A percentile compares a stretch with the other conserved stretches of the same genome.
phyloP scores from a whole-genome alignment of 2,888 invertebrate species.

The Drosophila leonis region DNA sequence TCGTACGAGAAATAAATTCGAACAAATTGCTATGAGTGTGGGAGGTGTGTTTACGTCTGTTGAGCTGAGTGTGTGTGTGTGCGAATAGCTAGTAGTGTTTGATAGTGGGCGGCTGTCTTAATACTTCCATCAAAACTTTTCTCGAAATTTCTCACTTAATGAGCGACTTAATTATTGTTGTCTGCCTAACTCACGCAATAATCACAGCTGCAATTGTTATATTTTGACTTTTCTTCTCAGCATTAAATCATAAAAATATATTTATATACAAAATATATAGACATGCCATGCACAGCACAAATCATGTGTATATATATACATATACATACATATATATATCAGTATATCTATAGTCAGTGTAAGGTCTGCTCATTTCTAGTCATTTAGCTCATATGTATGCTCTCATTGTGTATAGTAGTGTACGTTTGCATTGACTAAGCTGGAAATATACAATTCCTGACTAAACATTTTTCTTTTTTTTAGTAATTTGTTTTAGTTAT shows the following conservation, averaged over 20 bases:
- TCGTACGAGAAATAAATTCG: conserved; percentile 64
- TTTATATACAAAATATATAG: conserved; percentile 8
- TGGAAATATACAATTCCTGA: conserved; percentile 25
- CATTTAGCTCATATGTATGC: conserved; percentile 29
- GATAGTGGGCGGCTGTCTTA: conserved; percentile 27
- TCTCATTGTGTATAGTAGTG: conserved; percentile 27
- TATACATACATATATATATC: neutral
- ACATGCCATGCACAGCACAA: conserved; percentile 21
- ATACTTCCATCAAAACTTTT: conserved; percentile 27
- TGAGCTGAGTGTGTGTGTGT: conserved; percentile 31
- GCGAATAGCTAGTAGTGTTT: conserved; percentile 33
- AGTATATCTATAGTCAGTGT: conserved; percentile 32
- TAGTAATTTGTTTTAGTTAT: conserved; percentile 3
- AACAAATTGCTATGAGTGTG: conserved; percentile 29
- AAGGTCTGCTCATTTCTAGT: conserved; percentile 15
- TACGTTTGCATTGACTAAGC: conserved; percentile 24
- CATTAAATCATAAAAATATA: conserved; percentile 37
- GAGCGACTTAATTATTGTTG: conserved; percentile 43
- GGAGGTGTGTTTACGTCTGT: neutral
- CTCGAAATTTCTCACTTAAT: conserved; percentile 15
- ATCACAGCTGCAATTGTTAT: conserved; percentile 67
- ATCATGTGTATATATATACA: conserved; percentile 12
- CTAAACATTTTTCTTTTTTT: conserved; percentile 13
- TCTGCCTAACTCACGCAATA: conserved; percentile 55
- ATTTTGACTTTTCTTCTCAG: conserved; percentile 58